phyloP scores from a whole-genome alignment of 2,888 invertebrate genomes.

The Drosophila peninsularis region DNA sequence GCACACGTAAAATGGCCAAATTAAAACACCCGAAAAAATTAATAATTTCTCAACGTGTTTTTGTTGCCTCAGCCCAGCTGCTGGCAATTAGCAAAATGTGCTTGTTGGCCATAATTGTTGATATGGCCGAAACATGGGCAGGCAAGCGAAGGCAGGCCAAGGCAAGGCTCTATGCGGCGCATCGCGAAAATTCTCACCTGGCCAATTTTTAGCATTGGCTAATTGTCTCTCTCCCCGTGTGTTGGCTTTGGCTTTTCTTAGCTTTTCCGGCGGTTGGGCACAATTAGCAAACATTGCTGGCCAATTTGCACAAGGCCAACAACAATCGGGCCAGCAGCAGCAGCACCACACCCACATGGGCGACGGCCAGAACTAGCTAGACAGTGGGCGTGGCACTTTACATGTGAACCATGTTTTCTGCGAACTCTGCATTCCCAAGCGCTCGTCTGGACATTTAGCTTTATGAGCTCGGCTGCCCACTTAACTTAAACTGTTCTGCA shows the following conservation, averaged over 20 bases:
- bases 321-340: constrained; percentile 37
- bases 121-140: constrained; percentile 19
- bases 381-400: constrained; percentile 23
- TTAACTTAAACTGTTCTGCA: neutral
- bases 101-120: constrained; percentile 69
- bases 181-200: constrained; percentile 10
- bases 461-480: neutral
- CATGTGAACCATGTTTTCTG: constrained; percentile 26
- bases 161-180: constrained; percentile 1
- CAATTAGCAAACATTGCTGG: constrained; percentile 68
- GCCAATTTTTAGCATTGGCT: constrained; percentile 51
- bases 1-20: constrained; percentile 68
- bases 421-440: neutral
- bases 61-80: neutral
- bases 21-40: constrained; percentile 63
- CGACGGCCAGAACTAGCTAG: neutral
- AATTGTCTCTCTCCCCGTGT: constrained; percentile 48
- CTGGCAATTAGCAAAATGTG: constrained; percentile 70
- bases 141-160: constrained; percentile 16
- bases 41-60: constrained; percentile 72
- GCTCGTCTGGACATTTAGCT: neutral
- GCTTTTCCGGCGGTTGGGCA: constrained; percentile 52
- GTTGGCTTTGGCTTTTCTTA: constrained; percentile 34
- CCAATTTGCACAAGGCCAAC: constrained; percentile 71
- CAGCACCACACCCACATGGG: constrained; percentile 39